Conservation (phyloP, 2,113 vertebrate species). For the Oryzias celebensis region DNA sequence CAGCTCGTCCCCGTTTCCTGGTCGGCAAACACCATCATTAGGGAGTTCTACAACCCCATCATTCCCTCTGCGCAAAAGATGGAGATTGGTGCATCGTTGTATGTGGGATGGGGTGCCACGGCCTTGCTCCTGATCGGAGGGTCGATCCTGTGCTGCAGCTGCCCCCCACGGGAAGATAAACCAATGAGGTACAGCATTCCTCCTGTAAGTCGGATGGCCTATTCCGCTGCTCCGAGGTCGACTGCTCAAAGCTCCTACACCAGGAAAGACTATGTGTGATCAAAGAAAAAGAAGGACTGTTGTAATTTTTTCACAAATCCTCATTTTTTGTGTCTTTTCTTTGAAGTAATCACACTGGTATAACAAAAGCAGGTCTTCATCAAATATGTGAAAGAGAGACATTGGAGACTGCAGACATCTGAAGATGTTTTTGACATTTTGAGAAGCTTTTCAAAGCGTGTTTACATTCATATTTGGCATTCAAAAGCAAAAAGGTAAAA, state of each 20-base stretch:
- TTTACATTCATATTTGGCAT: slow-evolving; percentile 23
- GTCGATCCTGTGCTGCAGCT: slow-evolving; percentile 89
- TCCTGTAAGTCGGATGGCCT: slow-evolving; percentile 78
- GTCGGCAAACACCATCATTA: slow-evolving; percentile 89
- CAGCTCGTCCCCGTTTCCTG: slow-evolving; percentile 89
- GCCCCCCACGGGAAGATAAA: slow-evolving; percentile 82
- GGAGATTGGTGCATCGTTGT: slow-evolving; percentile 88
- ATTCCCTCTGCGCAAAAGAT: slow-evolving; percentile 83
- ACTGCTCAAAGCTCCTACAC: slow-evolving; percentile 78
- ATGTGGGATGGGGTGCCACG: slow-evolving; percentile 89
- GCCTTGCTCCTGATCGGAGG: slow-evolving; percentile 85
- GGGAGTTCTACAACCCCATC: slow-evolving; percentile 88
- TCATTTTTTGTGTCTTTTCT: too few relatives aligned
- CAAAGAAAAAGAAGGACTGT: background rate
- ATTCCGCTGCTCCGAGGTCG: slow-evolving; percentile 83
- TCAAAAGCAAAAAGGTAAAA: background rate
- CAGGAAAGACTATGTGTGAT: slow-evolving; percentile 92
- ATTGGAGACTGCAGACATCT: too few relatives aligned
- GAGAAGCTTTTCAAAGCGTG: slow-evolving; percentile 3
- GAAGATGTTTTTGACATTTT: background rate
- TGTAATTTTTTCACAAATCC: background rate
- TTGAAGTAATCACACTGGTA: too few relatives aligned
- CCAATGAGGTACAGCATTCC: slow-evolving; percentile 65
- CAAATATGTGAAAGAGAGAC: too few relatives aligned
- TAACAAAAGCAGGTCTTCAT: too few relatives aligned